These are phyloP conservation scores for Augiades crinisus DNA, from an alignment of 2,888 invertebrate species.

Conservation along the genomic window DNA sequence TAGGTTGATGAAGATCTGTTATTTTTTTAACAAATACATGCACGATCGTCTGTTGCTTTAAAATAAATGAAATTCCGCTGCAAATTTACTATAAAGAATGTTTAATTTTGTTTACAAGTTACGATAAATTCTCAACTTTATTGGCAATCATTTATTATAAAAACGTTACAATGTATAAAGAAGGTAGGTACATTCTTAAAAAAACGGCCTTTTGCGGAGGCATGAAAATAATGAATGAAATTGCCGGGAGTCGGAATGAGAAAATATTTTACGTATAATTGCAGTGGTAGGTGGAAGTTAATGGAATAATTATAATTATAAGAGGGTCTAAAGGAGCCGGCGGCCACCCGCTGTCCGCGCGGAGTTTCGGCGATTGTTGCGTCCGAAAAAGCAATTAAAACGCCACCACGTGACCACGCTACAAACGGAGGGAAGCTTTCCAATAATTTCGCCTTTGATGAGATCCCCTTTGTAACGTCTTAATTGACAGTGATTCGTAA, in stretches of 20 bases:
- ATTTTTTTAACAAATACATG: too few relatives aligned
- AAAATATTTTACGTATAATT: conserved; percentile 69
- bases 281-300: conserved; percentile 69
- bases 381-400: conserved; percentile 75
- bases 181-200: not conserved
- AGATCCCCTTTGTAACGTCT: conserved; percentile 28
- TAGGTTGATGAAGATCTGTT: too few relatives aligned
- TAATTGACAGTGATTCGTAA: conserved; percentile 28
- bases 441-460: conserved; percentile 45
- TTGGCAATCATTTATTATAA: too few relatives aligned
- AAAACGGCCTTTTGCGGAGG: conserved; percentile 15
- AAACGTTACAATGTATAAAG: too few relatives aligned
- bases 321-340: conserved; percentile 64
- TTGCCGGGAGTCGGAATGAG: conserved; percentile 47
- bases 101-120: too few relatives aligned
- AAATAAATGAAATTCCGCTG: too few relatives aligned
- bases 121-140: too few relatives aligned
- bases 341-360: conserved; percentile 70
- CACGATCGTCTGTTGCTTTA: too few relatives aligned
- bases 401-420: conserved; percentile 45
- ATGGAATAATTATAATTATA: conserved; percentile 79
- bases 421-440: conserved; percentile 25
- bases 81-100: too few relatives aligned
- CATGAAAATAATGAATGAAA: conserved; percentile 38
- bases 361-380: conserved; percentile 66